Conservation (phyloP, 1,140 invertebrate genomes). For the Babylonia areolata region DNA sequence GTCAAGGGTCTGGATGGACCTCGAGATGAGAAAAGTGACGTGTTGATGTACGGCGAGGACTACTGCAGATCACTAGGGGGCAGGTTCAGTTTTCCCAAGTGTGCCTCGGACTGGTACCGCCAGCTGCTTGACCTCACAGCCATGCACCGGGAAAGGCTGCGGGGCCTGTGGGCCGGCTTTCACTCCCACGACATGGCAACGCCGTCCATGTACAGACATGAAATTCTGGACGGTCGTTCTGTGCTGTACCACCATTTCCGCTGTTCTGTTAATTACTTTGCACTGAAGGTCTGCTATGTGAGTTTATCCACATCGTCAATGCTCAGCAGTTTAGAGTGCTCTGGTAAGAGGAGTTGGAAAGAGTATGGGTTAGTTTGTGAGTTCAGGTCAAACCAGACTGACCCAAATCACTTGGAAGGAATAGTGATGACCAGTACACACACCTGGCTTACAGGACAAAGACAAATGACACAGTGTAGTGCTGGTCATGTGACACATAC, state of each 20-base stretch:
- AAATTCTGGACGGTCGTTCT: not conserved
- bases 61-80: not conserved
- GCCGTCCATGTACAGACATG: not conserved
- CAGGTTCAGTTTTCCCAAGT: not conserved
- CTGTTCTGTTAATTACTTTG: no score
- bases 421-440: not conserved
- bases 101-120: no score
- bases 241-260: no score
- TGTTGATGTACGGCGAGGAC: not conserved
- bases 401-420: not conserved
- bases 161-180: not conserved
- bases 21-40: no score
- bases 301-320: no score
- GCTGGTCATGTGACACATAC: slow-evolving; percentile 1
- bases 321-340: not conserved
- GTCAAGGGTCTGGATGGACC: not conserved
- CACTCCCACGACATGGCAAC: not conserved
- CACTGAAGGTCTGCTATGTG: no score
- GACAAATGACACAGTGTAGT: not conserved
- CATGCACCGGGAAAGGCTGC: no score
- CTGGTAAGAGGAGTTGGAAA: not conserved
- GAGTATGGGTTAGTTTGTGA: not conserved
- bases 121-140: no score
- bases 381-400: not conserved
- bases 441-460: not conserved